Evolutionary conservation across 2,113 vertebrate species (phyloP).

Genomic region (Osmerus eperlanus): DNA sequence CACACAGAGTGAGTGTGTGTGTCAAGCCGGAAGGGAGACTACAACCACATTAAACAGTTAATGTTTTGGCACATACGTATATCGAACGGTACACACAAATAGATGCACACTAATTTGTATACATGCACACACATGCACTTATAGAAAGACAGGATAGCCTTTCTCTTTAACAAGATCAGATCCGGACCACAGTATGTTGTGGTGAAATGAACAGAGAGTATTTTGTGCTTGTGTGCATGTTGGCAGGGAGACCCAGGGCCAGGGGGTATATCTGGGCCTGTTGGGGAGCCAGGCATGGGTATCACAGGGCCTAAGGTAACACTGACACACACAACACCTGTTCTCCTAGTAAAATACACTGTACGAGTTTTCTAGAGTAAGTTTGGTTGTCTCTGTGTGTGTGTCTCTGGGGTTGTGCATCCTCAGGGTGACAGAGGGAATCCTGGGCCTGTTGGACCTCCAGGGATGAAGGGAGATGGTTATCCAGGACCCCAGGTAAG

Average conservation of each 20-base stretch:
- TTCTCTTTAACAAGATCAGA: background rate
- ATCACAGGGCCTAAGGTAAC: conserved; percentile 76
- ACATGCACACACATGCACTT: background rate
- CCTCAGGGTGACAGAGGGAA: conserved; percentile 77
- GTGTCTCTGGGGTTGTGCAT: background rate
- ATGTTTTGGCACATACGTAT: background rate
- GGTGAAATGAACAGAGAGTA: background rate
- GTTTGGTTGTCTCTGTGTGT: background rate
- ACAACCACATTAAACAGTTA: background rate
- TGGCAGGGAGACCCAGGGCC: conserved; percentile 79
- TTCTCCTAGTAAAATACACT: too few species aligned
- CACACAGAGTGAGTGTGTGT: background rate
- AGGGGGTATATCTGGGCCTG: conserved; percentile 69
- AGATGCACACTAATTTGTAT: background rate
- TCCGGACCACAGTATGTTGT: background rate
- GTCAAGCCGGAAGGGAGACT: background rate
- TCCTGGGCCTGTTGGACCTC: conserved; percentile 67
- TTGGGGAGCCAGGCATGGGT: conserved; percentile 72
- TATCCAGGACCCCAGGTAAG: conserved; percentile 76
- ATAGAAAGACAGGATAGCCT: too few species aligned
- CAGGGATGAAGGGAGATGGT: conserved; percentile 76
- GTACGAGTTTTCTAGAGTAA: too few species aligned
- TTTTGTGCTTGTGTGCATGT: conserved; percentile 1
- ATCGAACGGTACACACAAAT: background rate
- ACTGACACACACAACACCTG: conserved; percentile 2